Base-by-base conservation (phyloP, 2,113 vertebrate species). In the Caranx ignobilis region DNA sequence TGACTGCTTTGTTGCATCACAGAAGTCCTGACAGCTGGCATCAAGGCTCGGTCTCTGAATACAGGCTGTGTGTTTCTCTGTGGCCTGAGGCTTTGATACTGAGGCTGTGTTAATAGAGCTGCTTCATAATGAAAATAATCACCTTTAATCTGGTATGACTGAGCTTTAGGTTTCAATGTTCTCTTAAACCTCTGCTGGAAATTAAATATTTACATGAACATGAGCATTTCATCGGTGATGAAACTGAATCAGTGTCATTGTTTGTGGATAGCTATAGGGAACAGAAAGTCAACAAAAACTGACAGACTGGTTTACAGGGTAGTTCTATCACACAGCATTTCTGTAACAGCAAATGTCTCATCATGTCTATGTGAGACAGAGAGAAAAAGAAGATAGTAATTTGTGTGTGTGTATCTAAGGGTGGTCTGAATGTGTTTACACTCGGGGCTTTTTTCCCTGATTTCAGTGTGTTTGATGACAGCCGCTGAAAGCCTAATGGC, bases 351-450 rank as follows among this genome's bases (percentile, higher is more conserved):
- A 26, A 26, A 26, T 26, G 26, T 26, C 26, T 26, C 26, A 26
- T 26, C 26, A 26, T 26, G 57, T 75, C 50, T 57, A 41, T 35
- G 10, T 45, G 43, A 21, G 35, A 21, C 5, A 43, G 4, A 16
- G 15, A 15, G 13, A n/a, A 45, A 43, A 6, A 32, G 8, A 18
- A 41, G 32, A 66, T 19, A 37, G 57, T 62, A 35, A 55, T 67
- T 6, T 61, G 70, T 39, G 72, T 48, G 70, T 63, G 43, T 62
- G 50, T 37, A 12, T 47, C 41, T 43, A 54, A 21, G 76, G 60
- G 75, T 75, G 81, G 74, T 83, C 81, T 52, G 2, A 66, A 45
- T 63, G 68, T 87, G 62, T 82, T 84, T 79, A 79, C 39, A 77
- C 39, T 45, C 18, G 2, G 1, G 35, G 54, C 52, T 82, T 61